A percentile compares a stretch with the other conserved stretches of the same genome.
Conservation (phyloP, 2,797 vertebrate genomes). For the Chelon labrosus region DNA sequence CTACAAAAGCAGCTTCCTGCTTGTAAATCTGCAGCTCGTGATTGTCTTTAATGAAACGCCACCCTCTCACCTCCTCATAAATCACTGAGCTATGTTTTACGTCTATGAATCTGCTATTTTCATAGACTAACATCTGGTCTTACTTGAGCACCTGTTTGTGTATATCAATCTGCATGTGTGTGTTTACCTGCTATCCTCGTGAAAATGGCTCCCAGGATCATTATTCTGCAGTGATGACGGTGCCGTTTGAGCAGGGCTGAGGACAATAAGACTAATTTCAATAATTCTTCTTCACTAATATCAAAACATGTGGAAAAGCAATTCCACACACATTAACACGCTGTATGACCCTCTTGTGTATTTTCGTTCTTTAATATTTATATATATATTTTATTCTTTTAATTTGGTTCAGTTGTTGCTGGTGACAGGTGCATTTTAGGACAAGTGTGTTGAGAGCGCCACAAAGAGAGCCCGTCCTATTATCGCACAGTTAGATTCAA, state of each 20-base stretch:
- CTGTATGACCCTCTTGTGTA: not conserved
- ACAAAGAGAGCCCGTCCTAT: slow-evolving; percentile 32
- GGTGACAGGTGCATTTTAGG: slow-evolving; percentile 17
- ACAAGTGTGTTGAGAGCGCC: slow-evolving; percentile 24
- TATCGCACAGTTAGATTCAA: slow-evolving; percentile 46
- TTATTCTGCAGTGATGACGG: slow-evolving; percentile 45
- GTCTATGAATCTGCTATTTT: slow-evolving; percentile 15
- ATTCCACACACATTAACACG: slow-evolving; percentile 28
- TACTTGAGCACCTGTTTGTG: not conserved
- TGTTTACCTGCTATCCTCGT: slow-evolving; percentile 73
- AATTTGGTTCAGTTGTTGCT: not conserved
- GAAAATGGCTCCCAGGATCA: slow-evolving; percentile 36
- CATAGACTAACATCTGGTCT: slow-evolving; percentile 7
- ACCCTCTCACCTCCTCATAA: slow-evolving; percentile 18
- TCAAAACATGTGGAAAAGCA: slow-evolving; percentile 15
- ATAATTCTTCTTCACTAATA: slow-evolving; percentile 1
- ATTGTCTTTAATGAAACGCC: slow-evolving; percentile 28
- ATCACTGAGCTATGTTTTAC: slow-evolving; percentile 15
- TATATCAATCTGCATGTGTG: not conserved
- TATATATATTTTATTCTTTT: too few species aligned
- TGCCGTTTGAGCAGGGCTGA: slow-evolving; percentile 75
- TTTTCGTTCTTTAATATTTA: not conserved
- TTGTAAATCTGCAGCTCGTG: slow-evolving; percentile 20
- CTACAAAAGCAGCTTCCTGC: slow-evolving; percentile 20
- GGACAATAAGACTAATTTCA: slow-evolving; percentile 31